Evolutionary conservation across 2,113 vertebrate genomes (phyloP), one percentile per base, ranked within the genome.

Genomic region (Amphiprion ocellaris): DNA sequence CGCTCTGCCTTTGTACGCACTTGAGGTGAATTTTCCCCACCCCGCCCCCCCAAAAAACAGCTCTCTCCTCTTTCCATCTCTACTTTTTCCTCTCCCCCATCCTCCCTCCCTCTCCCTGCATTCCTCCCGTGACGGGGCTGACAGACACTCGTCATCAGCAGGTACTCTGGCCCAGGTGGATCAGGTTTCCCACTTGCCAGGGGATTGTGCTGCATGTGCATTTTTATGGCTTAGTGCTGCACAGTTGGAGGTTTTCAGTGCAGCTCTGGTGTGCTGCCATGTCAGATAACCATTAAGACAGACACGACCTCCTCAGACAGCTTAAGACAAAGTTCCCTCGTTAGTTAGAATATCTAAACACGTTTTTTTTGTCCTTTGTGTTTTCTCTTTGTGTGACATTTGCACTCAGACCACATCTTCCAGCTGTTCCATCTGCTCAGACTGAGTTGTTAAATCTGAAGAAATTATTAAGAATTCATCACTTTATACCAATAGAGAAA

Each of bases 61-160:
- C 12, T 37, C 33, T 50, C 58, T 61, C 30, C 73, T 66, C 55
- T 50, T 69, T 66, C 80, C 71, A 47, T 67, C 39, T 63, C 59
- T 58, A 50, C 75, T 74, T 60, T 47, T 49, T 52, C 37, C 64
- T 24, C 54, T 41, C 74, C 19, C 14, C 19, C 39, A 49, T 69
- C 77, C 54, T 28, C 23, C 80, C 66, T 41, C 64, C 53, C 65
- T 65, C 72, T 77, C 44, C 52, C 63, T 64, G 77, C 90, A 89
- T 92, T 93, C 90, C 83, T 92, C 72, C 79, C 23, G 82, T 91
- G 87, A 80, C 0, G n/a, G 72, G 84, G 86, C 88, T 93, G 92
- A 93, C 92, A 91, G 91, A 90, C 89, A 77, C 90, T 92, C 90
- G 66, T 93, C 93, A 93, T 90, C 91, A 83, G 90, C 90, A 91